phyloP scores from a whole-genome alignment of 2,797 vertebrate species.

The Pyrocephalus nanus region DNA sequence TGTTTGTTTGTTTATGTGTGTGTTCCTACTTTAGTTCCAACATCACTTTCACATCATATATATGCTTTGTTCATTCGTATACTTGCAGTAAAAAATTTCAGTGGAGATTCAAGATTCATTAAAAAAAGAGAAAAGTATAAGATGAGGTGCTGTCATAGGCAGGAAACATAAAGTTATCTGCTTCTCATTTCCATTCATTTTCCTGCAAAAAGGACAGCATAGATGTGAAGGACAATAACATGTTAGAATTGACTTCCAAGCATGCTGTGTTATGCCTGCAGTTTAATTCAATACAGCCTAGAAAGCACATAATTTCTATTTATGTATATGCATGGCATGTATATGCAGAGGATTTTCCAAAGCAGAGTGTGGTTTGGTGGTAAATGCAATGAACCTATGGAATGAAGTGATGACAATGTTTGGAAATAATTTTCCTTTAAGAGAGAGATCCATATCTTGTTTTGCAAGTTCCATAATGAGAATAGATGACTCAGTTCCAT shows the following conservation, averaged over 20 bases:
- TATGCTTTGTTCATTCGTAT: not conserved
- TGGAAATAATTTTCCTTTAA: not conserved
- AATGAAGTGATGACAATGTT: not conserved
- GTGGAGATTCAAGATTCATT: not conserved
- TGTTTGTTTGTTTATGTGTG: not conserved
- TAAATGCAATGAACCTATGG: not conserved
- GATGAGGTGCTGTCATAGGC: not conserved
- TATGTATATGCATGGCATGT: not conserved
- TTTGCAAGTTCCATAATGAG: not conserved
- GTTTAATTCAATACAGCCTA: not conserved
- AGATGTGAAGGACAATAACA: not conserved
- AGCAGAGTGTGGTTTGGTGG: not conserved
- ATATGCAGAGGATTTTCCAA: not conserved
- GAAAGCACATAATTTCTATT: not conserved
- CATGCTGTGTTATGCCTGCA: not conserved
- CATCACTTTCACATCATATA: not conserved
- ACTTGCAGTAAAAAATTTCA: not conserved
- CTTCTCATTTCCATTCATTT: not conserved
- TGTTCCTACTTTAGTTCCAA: not conserved
- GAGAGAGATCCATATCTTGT: not conserved
- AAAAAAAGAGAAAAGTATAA: fast-evolving
- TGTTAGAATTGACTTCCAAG: not conserved
- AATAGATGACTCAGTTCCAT: not conserved
- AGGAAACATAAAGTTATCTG: not conserved
- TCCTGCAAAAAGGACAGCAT: not conserved